Base-by-base conservation (phyloP, 2,797 vertebrate species). In the Pseudotriccus pelzelni region DNA sequence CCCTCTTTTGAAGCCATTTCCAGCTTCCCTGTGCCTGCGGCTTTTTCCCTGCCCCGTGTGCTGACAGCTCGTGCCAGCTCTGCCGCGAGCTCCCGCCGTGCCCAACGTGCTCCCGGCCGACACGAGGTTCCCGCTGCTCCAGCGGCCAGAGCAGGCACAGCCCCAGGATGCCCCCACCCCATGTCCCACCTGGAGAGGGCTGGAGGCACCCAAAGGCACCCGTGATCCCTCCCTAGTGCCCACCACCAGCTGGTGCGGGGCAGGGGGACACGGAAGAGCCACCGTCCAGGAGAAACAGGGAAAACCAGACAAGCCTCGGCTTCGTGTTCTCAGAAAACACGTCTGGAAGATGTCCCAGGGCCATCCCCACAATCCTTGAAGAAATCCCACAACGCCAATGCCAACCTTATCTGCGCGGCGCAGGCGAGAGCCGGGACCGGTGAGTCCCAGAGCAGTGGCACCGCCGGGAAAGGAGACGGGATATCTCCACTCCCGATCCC, bases 401-500 rank as follows among this genome's bases (percentile, higher is more conserved):
- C 11, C 84, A 44, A 8, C 64, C 82, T 78, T 44, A 46, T 14
- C 84, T n/a, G 5, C 0, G 2, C 34, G 0, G 10, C 1, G 1
- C 68, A 47, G 62, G 49, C 39, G 6, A 56, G 56, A 70, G 58
- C 62, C 9, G 58, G 58, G 53, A 50, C 5, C 15, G 2, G 12
- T 3, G 10, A 36, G 41, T 14, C 32, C 62, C 0, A 0, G 21
- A 64, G 69, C 56, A 52, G 59, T 5, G 0, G 67, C 73, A 30
- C 25, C 6, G 5, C 41, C 3, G 5, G 82, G 43, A 24, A 20
- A 46, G 53, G 21, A 58, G 30, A 34, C 0, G 9, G 58, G 67
- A 50, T 12, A 10, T 19, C 14, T 36, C 50, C 0, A 0, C 2
- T 59, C 37, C 69, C 0, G 0, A 4, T 12, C 15, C 74, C 47